Base-by-base conservation (phyloP, 2,797 vertebrate genomes). In the Galago senegalensis region DNA sequence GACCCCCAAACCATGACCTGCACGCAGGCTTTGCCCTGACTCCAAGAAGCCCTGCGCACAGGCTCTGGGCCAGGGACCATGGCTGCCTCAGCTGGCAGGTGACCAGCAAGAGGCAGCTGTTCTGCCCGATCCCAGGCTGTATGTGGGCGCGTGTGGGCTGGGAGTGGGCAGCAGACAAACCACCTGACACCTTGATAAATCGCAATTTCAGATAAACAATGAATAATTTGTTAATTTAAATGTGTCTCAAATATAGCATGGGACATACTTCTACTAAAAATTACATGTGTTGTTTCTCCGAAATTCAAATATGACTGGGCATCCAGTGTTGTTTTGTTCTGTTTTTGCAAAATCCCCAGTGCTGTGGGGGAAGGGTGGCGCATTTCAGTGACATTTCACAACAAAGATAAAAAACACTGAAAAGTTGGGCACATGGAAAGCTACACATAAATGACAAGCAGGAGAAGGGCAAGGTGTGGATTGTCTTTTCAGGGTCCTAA, bases 101-200 rank as follows among this genome's bases (percentile, higher is more conserved):
- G 4, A 21, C 2, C 40, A n/a, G 75, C 18, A 9, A 9, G 92
- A 12, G 13, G 5, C 34, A 0, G 37, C 1, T 1, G 43, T 7
- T 0, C 13, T 49, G 21, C 4, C 1, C 2, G 10, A 16, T 2
- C 31, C 3, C 37, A 2, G 67, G 0, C 7, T 14, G n/a, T 1
- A 0, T 0, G 46, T 7, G 18, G 31, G 72, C 1, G 29, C 25
- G 4, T 2, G 18, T 37, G 53, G 88, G 90, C 13, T 7, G 27
- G 16, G 20, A 4, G 46, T 0, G 1, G 9, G 25, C 34, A 61
- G 18, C 89, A 12, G 58, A 2, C 6, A 0, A 3, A 6, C 2
- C 0, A 7, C 49, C 2, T 0, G 12, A n/a, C 61, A 1, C 61
- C 34, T 13, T 4, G 80, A 25, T 0, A 65, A 13, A 13, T 37